Evolutionary conservation across 1,140 invertebrate genomes (phyloP), one percentile per base, ranked within the genome.

Genomic region (Leptestheria dahalacensis): DNA sequence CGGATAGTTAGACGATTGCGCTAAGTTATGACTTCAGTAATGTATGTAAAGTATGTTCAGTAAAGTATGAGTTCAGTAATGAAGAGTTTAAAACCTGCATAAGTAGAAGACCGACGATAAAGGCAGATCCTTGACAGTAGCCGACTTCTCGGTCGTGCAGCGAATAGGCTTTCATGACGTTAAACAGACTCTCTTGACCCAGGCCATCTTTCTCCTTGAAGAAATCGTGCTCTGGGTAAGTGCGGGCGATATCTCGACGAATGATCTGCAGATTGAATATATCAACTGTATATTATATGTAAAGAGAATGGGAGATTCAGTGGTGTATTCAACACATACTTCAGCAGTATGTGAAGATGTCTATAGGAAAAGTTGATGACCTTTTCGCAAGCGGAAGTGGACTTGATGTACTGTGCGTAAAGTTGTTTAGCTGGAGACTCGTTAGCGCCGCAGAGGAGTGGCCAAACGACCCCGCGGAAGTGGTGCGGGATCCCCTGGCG

Each of bases 91-190:
- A 0, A 60, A 87, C 85, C 79, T 90, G 88, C 85, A 92, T 89
- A 20, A 96, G 79, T 47, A 96, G 78, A 24, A 97, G 74, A 10
- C 92, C 92, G 15, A 96, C 92, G 65, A 97, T 96, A 70, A 97
- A 97, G 4, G 89, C 92, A 41, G 90, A 93, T 15, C 94, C 96
- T 74, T 99, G 96, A 70, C 95, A 99, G 71, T 99, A 99, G 47
- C 96, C 96, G 9, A 99, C 96, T 77, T 99, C 94, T 54, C 91
- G 78, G 73, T 98, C 94, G 70, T 97, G 88, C 50, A 98, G 74
- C 4, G 91, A 96, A 70, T 99, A 99, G 0, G 95, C 95, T 75
- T 97, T 97, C 85, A 97, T 97, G 53, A 97, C 95, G 75, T 98
- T 97, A 70, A 98, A 99, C 2, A 99, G 75, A 63, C 91, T 92